These are phyloP conservation scores for Caenorhabditis imperialis DNA, from an alignment of 2,888 invertebrate species.

Conservation along the genomic window DNA sequence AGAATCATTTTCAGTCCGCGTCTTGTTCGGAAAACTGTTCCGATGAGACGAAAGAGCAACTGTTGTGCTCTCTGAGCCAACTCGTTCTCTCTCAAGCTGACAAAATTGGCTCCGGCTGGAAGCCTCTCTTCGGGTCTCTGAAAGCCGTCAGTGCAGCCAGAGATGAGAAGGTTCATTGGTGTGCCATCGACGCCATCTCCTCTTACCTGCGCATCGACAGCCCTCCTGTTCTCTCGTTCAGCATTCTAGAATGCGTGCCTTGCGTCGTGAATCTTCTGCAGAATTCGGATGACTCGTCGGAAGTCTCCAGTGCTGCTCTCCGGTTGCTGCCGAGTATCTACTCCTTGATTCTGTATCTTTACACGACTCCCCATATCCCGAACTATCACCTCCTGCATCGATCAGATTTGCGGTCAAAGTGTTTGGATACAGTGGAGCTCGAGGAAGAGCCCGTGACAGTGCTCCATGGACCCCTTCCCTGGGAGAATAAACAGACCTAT, in stretches of 20 bases:
- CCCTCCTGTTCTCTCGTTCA: slow-evolving; percentile 82
- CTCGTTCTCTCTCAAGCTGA: slow-evolving; percentile 89
- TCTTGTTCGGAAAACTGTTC: slow-evolving; percentile 91
- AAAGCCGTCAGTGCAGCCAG: slow-evolving; percentile 84
- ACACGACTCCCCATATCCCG: slow-evolving; percentile 64
- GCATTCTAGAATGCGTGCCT: slow-evolving; percentile 68
- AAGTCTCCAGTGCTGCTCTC: slow-evolving; percentile 55
- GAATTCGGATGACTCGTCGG: slow-evolving; percentile 39
- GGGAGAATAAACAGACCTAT: slow-evolving; percentile 58
- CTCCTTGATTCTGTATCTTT: slow-evolving; percentile 61
- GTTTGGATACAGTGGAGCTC: slow-evolving; percentile 50
- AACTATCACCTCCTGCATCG: slow-evolving; percentile 64
- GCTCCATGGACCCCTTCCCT: slow-evolving; percentile 58
- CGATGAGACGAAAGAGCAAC: slow-evolving; percentile 91
- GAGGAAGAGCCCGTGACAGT: slow-evolving; percentile 42
- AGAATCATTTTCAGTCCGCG: slow-evolving; percentile 42
- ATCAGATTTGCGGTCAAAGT: slow-evolving; percentile 57
- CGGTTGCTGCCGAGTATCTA: slow-evolving; percentile 61
- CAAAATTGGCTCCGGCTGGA: slow-evolving; percentile 82
- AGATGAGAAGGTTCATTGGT: slow-evolving; percentile 72
- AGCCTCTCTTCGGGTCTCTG: slow-evolving; percentile 93
- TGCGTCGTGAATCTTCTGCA: slow-evolving; percentile 73
- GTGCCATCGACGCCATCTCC: slow-evolving; percentile 88
- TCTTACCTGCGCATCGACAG: slow-evolving; percentile 94
- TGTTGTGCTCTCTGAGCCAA: slow-evolving; percentile 94